phyloP scores from a whole-genome alignment of 2,888 invertebrate species.

The Cepaea hortensis region DNA sequence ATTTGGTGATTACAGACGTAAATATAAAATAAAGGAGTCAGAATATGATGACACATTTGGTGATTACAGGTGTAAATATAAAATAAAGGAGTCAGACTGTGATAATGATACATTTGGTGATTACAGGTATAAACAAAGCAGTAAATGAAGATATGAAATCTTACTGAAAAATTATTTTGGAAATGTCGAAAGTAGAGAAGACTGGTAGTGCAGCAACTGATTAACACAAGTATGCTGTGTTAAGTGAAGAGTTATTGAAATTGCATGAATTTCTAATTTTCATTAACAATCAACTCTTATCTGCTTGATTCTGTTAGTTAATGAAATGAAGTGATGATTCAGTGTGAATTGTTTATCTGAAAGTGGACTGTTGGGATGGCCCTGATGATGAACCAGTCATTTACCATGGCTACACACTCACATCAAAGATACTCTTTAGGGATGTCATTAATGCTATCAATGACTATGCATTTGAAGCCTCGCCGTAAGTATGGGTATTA shows the following conservation, averaged over 20 bases:
- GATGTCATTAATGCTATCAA: constrained; percentile 93
- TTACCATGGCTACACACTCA: constrained; percentile 87
- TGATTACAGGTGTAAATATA: no score
- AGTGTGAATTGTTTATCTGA: background rate
- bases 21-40: no score
- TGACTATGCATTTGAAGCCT: constrained; percentile 94
- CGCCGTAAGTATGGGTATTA: constrained; percentile 81
- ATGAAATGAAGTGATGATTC: background rate
- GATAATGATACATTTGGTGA: no score
- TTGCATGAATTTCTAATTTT: background rate
- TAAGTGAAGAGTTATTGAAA: background rate
- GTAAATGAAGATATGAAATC: no score
- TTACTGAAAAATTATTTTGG: no score
- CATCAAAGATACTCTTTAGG: constrained; percentile 94
- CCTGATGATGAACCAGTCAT: constrained; percentile 79
- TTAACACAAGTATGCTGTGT: background rate
- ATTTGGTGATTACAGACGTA: no score
- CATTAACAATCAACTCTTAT: background rate
- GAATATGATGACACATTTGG: no score
- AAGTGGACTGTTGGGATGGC: constrained; percentile 82
- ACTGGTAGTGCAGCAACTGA: no score
- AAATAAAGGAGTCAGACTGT: no score
- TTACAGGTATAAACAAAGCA: no score
- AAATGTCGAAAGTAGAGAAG: no score
- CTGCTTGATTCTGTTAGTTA: background rate